phyloP scores from a whole-genome alignment of 2,797 vertebrate species.

The Simalia tracyae region DNA sequence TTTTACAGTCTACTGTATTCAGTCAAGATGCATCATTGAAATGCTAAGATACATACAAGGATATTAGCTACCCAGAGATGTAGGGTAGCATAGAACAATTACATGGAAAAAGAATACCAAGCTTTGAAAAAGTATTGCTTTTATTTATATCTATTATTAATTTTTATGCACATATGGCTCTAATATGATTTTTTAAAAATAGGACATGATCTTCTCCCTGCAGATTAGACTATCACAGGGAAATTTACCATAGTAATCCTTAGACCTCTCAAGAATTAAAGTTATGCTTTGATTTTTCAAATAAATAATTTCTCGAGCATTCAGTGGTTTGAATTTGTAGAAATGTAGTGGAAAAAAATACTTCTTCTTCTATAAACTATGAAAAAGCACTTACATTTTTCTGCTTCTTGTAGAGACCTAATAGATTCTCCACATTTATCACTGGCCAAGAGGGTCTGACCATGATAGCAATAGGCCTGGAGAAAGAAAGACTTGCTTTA shows the following conservation, averaged over 20 bases:
- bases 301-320: neutral
- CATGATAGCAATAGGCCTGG: constrained; percentile 94
- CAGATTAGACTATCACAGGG: neutral
- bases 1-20: neutral
- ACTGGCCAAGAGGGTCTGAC: constrained; percentile 88
- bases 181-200: neutral
- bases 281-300: neutral
- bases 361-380: neutral
- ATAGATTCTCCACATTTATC: constrained; percentile 98
- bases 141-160: neutral
- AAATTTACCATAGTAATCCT: neutral
- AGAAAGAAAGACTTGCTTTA: constrained; percentile 36
- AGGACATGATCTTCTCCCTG: neutral
- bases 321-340: neutral
- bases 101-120: neutral
- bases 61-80: neutral
- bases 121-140: neutral
- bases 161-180: neutral
- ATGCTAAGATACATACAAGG: neutral
- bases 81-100: neutral
- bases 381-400: constrained; percentile 84
- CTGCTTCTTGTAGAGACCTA: constrained; percentile 92
- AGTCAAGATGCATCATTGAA: neutral
- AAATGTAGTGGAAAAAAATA: neutral
- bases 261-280: neutral